Evolutionary conservation across 1,140 invertebrate genomes (phyloP), one percentile per base, ranked within the genome.

Genomic region (Uloborus diversus): DNA sequence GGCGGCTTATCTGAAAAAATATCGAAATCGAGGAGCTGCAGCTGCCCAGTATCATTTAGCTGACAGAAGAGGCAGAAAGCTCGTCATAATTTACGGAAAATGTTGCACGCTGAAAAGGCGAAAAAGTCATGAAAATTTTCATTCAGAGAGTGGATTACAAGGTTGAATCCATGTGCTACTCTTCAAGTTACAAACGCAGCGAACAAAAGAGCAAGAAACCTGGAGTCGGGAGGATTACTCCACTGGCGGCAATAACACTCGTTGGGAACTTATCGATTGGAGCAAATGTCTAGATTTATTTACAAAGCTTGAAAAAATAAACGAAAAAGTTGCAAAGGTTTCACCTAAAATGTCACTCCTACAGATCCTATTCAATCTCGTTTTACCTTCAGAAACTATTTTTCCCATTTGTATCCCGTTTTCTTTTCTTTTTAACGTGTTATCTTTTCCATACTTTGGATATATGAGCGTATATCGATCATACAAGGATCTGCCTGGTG

Each of bases 331-430:
- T 64, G 17, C 62, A 64, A 75, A 27, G 59, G 57, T 75, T 75
- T 64, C 59, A 75, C 71, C 71, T 75, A 59, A n/a, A 64, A 35
- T 64, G 71, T 75, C 71, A 64, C 71, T 51, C 64, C 59, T 75
- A 57, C 33, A 17, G 71, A 62, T n/a, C n/a, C 71, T 28, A 75
- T 75, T 64, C 71, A 75, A 75, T 75, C 71, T 75, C 71, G 71
- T 75, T 75, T 75, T 75, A 64, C 59, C 71, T 64, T 75, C 59
- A 9, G 35, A 75, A 75, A 75, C 71, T 75, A 75, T 59, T 75
- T 75, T 64, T 27, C 42, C 71, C 59, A 75, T 75, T 75, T 75
- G 71, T 75, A 64, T 75, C 56, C 56, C 51, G 33, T 73, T 57
- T 61, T 73, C 69, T 42, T 61, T 61, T 64, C 71, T 75, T 75